phyloP scores from a whole-genome alignment of 1,140 invertebrate genomes.

The Neoseiulus cucumeris region DNA sequence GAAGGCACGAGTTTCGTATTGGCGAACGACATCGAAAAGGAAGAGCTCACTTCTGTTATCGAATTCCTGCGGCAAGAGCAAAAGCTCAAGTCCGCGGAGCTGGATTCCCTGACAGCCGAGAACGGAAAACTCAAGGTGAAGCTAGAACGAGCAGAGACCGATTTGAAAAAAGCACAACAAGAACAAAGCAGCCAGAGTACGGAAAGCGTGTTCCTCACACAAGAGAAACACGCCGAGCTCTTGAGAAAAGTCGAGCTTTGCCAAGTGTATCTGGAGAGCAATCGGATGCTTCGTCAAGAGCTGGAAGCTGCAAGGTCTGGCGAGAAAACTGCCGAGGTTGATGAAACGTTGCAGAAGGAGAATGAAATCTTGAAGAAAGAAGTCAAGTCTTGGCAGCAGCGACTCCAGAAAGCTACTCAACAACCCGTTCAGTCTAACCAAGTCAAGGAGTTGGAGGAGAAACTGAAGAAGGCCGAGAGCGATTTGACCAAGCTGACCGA shows the following conservation, averaged over 20 bases:
- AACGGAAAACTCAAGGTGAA: not conserved
- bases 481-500: not conserved
- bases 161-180: not conserved
- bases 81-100: not conserved
- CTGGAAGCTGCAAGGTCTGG: not conserved
- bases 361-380: slow-evolving; percentile 1
- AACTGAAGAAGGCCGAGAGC: not conserved
- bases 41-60: not conserved
- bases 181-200: not conserved
- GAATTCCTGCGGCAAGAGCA: not conserved
- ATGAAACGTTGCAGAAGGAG: not conserved
- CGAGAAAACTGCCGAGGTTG: not conserved
- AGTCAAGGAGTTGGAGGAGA: not conserved
- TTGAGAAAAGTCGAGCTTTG: slow-evolving; percentile 4
- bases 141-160: not conserved
- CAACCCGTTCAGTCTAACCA: not conserved
- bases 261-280: slow-evolving; percentile 1
- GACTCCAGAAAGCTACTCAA: not conserved
- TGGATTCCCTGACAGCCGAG: not conserved
- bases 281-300: not conserved
- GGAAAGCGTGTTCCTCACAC: not conserved
- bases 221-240: not conserved
- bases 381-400: not conserved
- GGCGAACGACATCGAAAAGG: not conserved
- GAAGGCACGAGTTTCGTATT: not conserved